phyloP scores from a whole-genome alignment of 2,888 invertebrate genomes.

The Formica aserva region DNA sequence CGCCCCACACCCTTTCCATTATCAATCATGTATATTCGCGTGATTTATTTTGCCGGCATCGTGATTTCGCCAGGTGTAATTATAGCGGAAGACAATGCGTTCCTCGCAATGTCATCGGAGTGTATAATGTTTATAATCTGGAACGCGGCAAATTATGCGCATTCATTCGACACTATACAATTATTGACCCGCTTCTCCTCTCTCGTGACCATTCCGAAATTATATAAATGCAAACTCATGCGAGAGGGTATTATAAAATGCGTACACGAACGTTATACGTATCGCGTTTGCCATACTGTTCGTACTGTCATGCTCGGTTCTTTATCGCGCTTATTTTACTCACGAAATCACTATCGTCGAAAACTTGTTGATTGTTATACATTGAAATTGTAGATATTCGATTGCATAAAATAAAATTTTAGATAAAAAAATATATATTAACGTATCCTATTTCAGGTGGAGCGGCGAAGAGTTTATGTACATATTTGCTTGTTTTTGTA shows the following conservation, averaged over 20 bases:
- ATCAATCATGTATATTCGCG: conserved; percentile 26
- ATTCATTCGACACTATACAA: conserved; percentile 39
- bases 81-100: conserved; percentile 42
- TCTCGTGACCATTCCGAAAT: conserved; percentile 32
- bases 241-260: neutral
- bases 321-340: neutral
- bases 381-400: neutral
- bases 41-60: conserved; percentile 24
- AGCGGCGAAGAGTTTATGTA: neutral
- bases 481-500: neutral
- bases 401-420: neutral
- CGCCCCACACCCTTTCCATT: neutral
- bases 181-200: neutral
- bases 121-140: conserved; percentile 34
- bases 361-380: neutral
- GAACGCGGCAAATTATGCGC: conserved; percentile 37
- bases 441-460: neutral
- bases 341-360: neutral
- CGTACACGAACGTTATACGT: neutral
- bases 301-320: neutral
- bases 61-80: conserved; percentile 12
- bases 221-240: conserved; percentile 49
- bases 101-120: conserved; percentile 21
- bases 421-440: neutral
- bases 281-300: conserved; percentile 1